Percentiles rank a stretch among this genome's conserved stretches.
Conservation (phyloP, 1,140 invertebrate species). For the Medauroidea extradentata region DNA sequence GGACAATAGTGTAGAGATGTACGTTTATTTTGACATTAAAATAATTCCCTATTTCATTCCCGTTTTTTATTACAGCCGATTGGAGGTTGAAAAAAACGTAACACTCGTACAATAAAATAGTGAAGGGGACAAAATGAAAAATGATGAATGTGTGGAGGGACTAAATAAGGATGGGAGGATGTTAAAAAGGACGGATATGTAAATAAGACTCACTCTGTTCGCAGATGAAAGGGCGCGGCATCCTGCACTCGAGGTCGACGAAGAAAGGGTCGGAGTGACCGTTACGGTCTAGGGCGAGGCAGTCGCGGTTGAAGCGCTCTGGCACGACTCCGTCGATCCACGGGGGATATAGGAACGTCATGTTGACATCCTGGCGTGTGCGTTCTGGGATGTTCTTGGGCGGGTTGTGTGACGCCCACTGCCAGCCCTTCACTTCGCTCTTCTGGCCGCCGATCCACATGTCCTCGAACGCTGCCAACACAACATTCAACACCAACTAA, state of each 20-base stretch:
- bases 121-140: too few relatives aligned
- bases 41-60: too few relatives aligned
- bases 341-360: background rate
- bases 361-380: background rate
- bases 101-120: too few relatives aligned
- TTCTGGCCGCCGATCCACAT: background rate
- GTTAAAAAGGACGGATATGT: too few relatives aligned
- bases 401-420: background rate
- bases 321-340: slow-evolving; percentile 11
- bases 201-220: slow-evolving; percentile 13
- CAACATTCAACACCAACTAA: background rate
- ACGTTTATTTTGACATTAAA: too few relatives aligned
- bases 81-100: too few relatives aligned
- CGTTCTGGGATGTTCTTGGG: background rate
- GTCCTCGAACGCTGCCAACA: background rate
- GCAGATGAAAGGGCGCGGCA: slow-evolving; percentile 30
- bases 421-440: background rate
- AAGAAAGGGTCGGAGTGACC: slow-evolving; percentile 28
- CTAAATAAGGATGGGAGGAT: too few relatives aligned
- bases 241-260: slow-evolving; percentile 29
- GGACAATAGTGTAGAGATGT: too few relatives aligned
- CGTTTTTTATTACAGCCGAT: too few relatives aligned
- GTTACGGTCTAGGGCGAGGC: slow-evolving; percentile 26
- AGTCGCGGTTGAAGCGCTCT: slow-evolving; percentile 26
- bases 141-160: too few relatives aligned